A percentile compares a stretch with the other conserved stretches of the same genome.
Evolutionary conservation across 2,888 invertebrate genomes (phyloP).

Genomic region (Plagodis pulveraria): DNA sequence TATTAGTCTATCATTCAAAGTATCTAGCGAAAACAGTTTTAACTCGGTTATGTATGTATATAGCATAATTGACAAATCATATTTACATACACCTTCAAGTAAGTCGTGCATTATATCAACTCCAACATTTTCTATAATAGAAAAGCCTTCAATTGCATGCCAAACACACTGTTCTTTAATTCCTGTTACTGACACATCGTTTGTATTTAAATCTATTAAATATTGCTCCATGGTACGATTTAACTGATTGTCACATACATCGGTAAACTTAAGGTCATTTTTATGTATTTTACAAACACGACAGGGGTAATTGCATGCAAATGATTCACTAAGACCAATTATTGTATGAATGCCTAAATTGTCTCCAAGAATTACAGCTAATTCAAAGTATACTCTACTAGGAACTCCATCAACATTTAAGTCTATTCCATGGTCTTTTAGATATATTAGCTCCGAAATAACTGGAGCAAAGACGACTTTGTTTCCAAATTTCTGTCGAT

Average conservation of each 20-base stretch:
- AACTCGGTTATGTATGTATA: not conserved
- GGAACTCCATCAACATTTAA: not conserved
- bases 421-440: too few relatives aligned
- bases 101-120: not conserved
- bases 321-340: not conserved
- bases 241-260: too few relatives aligned
- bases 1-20: too few relatives aligned
- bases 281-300: not conserved
- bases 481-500: not conserved
- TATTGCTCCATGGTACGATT: too few relatives aligned
- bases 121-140: not conserved
- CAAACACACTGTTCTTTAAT: not conserved
- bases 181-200: not conserved
- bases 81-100: not conserved
- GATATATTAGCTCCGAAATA: too few relatives aligned
- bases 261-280: not conserved
- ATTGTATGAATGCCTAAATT: constrained; percentile 2
- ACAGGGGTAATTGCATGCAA: not conserved
- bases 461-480: too few relatives aligned
- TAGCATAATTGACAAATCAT: not conserved
- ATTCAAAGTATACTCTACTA: not conserved
- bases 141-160: not conserved
- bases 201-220: too few relatives aligned
- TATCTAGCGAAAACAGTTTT: not conserved
- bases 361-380: constrained; percentile 2